Evolutionary conservation across 1,140 invertebrate species (phyloP).

Genomic region (Zaprionus vittiger): DNA sequence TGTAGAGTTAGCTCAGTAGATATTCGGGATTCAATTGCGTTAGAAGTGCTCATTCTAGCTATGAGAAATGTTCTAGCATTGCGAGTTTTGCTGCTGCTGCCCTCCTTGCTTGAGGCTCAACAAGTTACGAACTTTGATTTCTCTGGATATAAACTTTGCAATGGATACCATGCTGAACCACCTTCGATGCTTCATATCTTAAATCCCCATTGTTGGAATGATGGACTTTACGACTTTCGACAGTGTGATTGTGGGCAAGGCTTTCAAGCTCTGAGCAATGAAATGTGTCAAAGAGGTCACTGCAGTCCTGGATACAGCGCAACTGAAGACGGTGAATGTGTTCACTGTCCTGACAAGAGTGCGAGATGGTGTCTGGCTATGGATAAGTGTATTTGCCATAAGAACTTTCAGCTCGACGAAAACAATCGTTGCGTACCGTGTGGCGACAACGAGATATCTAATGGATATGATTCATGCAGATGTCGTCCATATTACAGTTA

Average conservation of each 20-base stretch:
- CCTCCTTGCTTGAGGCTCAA: neutral
- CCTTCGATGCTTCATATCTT: neutral
- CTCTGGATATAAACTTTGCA: neutral
- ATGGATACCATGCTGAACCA: neutral
- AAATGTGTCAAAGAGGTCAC: neutral
- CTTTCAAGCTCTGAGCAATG: neutral
- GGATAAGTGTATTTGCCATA: neutral
- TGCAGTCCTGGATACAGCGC: neutral
- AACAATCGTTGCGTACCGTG: neutral
- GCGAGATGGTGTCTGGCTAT: neutral
- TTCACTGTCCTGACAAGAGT: constrained; percentile 2
- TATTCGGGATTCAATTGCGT: neutral
- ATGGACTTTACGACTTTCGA: neutral
- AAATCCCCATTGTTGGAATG: neutral
- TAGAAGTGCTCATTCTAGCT: neutral
- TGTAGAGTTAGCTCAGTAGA: neutral
- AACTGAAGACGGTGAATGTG: neutral
- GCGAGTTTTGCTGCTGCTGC: neutral
- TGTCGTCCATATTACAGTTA: neutral
- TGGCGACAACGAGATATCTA: neutral
- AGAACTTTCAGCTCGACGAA: neutral
- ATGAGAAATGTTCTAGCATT: neutral
- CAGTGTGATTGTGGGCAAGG: neutral
- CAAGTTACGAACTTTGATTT: neutral
- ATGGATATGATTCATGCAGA: neutral